phyloP scores from a whole-genome alignment of 2,113 vertebrate species.

The Solea senegalensis region DNA sequence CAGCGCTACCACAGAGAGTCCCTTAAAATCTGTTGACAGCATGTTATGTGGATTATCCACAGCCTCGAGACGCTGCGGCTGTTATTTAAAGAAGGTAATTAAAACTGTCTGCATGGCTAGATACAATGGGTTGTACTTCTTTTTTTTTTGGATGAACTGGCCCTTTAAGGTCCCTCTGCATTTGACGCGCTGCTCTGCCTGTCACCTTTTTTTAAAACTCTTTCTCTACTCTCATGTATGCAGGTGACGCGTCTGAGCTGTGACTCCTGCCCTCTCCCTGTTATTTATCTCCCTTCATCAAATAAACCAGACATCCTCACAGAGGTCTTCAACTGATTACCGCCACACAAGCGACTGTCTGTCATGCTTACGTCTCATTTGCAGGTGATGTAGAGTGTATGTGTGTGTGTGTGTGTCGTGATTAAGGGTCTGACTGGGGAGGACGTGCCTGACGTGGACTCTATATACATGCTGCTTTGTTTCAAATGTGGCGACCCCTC shows the following conservation, averaged over 20 bases:
- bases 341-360: conserved; percentile 38
- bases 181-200: background rate
- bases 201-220: conserved; percentile 18
- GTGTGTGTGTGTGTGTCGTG: background rate
- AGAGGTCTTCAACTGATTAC: conserved; percentile 24
- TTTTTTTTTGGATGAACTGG: conserved; percentile 6
- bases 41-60: background rate
- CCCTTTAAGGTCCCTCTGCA: conserved; percentile 1
- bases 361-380: conserved; percentile 45
- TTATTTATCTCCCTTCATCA: conserved; percentile 28
- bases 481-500: conserved; percentile 14
- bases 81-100: background rate
- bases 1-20: too few relatives aligned
- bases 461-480: conserved; percentile 44
- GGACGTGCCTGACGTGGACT: conserved; percentile 21
- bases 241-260: conserved; percentile 21
- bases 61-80: background rate
- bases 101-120: background rate
- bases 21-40: background rate
- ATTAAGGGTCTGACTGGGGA: conserved; percentile 15
- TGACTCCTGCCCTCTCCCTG: conserved; percentile 29
- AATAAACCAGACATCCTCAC: conserved; percentile 31
- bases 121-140: background rate
- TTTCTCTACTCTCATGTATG: conserved; percentile 35
- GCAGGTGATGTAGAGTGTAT: conserved; percentile 21